Evolutionary conservation across 2,888 invertebrate genomes (phyloP), one percentile per base, ranked within the genome.

Genomic region (Prenolepis imparis): DNA sequence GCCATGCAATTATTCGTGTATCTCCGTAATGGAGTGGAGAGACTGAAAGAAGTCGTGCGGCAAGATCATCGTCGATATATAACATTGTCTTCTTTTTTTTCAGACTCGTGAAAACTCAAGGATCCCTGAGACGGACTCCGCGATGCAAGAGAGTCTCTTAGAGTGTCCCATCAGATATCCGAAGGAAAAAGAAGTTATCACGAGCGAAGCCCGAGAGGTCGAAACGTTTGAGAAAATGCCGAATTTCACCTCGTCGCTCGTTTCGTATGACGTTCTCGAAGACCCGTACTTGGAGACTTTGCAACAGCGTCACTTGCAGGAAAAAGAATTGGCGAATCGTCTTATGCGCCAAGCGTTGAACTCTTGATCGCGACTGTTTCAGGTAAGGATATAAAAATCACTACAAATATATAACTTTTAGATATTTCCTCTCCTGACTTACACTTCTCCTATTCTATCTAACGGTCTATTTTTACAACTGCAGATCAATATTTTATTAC

Each of bases 261-360:
- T 82, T 64, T 78, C 84, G 15, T 32, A 61, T 63, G 87, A 83
- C 66, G 36, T 48, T 73, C 21, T 82, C 39, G 89, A 92, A 39
- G 86, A 91, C 66, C 80, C 86, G 78, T 86, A 88, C 61, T 84
- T 92, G 63, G 88, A 89, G 64, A 87, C 80, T 12, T 85, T 92
- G 55, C 88, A 87, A 68, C 87, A 87, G 39, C 91, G 92, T 83
- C 92, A 93, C 83, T 83, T 90, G 66, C 84, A 87, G 48, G 92
- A 93, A 82, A 93, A 90, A 78, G 86, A 84, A 73, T 83, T 86
- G 84, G 86, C 91, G 61, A 89, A 92, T 72, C 88, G 86, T 67
- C 88, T 92, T 68, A 80, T 88, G 80, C 83, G 66, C 21, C 82
- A 84, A 80, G 44, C 68, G 28, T 48, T 72, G n/a, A 64, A 67